Evolutionary conservation across 1,140 invertebrate genomes (phyloP).

Genomic region (Pantala flavescens): DNA sequence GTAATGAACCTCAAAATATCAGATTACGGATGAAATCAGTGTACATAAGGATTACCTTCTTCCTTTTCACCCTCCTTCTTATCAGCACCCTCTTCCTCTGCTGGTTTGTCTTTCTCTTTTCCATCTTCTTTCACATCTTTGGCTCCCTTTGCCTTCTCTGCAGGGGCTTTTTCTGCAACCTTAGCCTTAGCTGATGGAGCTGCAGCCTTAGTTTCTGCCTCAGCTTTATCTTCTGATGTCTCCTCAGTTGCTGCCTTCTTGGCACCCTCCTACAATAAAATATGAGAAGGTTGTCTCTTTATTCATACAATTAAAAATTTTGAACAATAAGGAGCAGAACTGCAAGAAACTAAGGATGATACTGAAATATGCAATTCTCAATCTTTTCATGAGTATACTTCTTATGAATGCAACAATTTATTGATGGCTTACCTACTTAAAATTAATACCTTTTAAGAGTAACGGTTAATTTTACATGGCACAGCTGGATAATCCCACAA

Average conservation of each 20-base stretch:
- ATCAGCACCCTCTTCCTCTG: conserved; percentile 29
- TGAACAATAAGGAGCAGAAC: not conserved
- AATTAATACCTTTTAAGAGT: too few species aligned
- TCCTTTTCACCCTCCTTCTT: conserved; percentile 31
- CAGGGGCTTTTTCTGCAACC: conserved; percentile 29
- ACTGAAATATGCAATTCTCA: too few species aligned
- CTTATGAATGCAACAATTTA: too few species aligned
- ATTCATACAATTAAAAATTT: conserved; percentile 12
- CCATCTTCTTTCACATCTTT: conserved; percentile 22
- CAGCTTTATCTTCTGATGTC: conserved; percentile 21
- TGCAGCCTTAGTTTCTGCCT: conserved; percentile 17
- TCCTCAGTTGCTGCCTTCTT: not conserved
- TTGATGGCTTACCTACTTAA: too few species aligned
- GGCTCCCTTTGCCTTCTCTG: conserved; percentile 24
- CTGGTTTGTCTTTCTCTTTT: conserved; percentile 27
- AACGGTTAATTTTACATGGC: too few species aligned
- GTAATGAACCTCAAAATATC: too few species aligned
- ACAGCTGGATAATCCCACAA: too few species aligned
- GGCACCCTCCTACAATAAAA: conserved; percentile 1
- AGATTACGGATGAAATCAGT: too few species aligned
- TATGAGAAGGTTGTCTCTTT: not conserved
- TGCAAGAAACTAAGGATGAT: not conserved
- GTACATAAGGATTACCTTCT: conserved; percentile 26
- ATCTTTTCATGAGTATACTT: too few species aligned
- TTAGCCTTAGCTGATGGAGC: conserved; percentile 23